Evolutionary conservation across 1,140 invertebrate genomes (phyloP).

Genomic region (Yoshiicerus persimilis): DNA sequence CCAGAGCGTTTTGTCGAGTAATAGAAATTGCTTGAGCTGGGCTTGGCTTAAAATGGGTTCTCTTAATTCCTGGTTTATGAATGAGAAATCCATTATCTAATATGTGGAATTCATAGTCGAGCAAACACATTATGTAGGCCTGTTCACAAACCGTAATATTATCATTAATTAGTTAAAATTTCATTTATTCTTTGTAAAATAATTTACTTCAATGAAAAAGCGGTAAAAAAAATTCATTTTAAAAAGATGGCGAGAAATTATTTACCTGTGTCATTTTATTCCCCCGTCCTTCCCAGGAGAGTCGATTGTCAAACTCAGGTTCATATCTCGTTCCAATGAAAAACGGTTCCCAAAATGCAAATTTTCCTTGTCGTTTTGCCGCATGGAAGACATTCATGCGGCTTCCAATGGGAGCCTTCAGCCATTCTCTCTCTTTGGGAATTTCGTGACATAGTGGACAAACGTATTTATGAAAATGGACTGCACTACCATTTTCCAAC

Average conservation of each 20-base stretch:
- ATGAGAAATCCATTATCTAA: conserved; percentile 52
- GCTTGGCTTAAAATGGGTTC: background rate
- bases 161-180: too few species aligned
- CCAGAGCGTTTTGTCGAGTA: background rate
- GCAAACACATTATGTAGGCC: conserved; percentile 45
- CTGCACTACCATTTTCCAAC: conserved; percentile 49
- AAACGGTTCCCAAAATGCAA: conserved; percentile 50
- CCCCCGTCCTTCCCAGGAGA: conserved; percentile 57
- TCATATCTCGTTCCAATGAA: conserved; percentile 59
- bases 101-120: conserved; percentile 50
- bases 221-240: too few species aligned
- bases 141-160: too few species aligned
- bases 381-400: conserved; percentile 31
- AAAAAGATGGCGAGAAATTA: too few species aligned
- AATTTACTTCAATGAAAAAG: too few species aligned
- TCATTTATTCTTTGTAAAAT: too few species aligned
- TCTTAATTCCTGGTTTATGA: conserved; percentile 48
- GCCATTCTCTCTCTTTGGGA: conserved; percentile 51
- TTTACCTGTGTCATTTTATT: conserved; percentile 60
- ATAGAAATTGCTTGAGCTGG: background rate
- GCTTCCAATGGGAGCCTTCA: background rate
- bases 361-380: conserved; percentile 48
- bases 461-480: conserved; percentile 55
- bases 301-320: conserved; percentile 49
- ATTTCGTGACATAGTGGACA: conserved; percentile 55